Conservation (phyloP, 2,113 vertebrate genomes). For the Saccopteryx leptura region DNA sequence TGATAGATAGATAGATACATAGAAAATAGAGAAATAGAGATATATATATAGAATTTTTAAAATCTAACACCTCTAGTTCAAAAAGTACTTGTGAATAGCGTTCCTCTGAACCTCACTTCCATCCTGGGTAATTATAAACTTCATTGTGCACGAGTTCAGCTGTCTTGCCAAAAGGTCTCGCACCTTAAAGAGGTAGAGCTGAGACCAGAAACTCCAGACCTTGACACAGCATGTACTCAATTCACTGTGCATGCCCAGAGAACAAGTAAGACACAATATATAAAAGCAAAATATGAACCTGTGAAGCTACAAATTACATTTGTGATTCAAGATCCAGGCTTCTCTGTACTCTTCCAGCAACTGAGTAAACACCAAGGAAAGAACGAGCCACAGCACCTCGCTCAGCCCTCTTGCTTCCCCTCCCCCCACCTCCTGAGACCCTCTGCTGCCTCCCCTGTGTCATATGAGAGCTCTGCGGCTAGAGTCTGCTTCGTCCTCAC, state of each 20-base stretch:
- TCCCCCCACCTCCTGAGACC: accelerated
- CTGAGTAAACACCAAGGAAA: neutral
- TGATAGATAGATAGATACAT: no score
- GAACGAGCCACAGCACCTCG: neutral
- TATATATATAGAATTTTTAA: neutral
- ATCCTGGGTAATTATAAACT: neutral
- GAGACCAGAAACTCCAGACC: neutral
- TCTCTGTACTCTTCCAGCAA: neutral
- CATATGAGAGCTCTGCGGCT: neutral
- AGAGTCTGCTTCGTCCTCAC: neutral
- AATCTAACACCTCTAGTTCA: neutral
- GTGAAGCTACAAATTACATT: neutral
- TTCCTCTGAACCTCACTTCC: neutral
- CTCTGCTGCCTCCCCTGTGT: neutral
- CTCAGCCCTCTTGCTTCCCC: no score
- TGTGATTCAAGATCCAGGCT: neutral
- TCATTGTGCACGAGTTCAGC: neutral
- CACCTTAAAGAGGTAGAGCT: neutral
- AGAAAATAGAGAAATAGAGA: neutral
- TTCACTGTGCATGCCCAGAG: neutral
- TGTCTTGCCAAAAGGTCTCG: neutral
- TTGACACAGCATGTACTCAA: neutral
- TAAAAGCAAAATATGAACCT: neutral
- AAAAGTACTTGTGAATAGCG: neutral
- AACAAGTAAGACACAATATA: neutral